These are phyloP conservation scores for Puffinus mauretanicus DNA, from an alignment of 2,113 vertebrate genomes.

Conservation along the genomic window DNA sequence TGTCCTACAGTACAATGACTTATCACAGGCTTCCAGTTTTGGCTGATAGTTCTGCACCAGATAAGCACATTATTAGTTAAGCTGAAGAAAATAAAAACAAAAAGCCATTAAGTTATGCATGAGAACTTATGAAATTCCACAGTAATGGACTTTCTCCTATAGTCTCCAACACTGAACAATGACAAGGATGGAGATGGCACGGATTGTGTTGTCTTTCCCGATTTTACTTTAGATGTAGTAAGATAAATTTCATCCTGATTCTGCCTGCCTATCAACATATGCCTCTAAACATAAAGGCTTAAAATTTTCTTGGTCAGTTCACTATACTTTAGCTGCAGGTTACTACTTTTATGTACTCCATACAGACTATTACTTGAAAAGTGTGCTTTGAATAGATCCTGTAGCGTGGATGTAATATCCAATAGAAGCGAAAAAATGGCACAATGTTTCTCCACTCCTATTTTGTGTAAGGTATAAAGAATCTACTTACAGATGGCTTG, in stretches of 20 bases:
- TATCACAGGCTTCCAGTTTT: not conserved
- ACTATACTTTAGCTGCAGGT: not conserved
- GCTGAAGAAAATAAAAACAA: not conserved
- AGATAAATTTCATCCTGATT: not conserved
- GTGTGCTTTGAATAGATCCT: not conserved
- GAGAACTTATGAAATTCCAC: not conserved
- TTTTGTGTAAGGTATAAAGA: not conserved
- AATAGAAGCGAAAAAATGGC: fast-evolving
- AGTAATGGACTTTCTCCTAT: not conserved
- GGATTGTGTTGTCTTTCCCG: not conserved
- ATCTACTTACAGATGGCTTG: not conserved
- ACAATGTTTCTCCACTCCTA: not conserved
- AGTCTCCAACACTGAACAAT: not conserved
- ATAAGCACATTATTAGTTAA: not conserved
- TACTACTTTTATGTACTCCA: not conserved
- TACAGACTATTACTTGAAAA: not conserved
- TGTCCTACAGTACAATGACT: not conserved
- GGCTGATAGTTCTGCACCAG: not conserved
- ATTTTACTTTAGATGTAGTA: not conserved
- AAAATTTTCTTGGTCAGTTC: not conserved
- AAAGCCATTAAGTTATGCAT: not conserved
- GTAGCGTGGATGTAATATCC: not conserved
- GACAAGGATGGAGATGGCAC: not conserved
- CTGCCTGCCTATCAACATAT: not conserved
- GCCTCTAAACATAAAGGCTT: not conserved